Evolutionary conservation across 2,888 invertebrate genomes (phyloP).

Genomic region (Tenthredo scrophulariae): DNA sequence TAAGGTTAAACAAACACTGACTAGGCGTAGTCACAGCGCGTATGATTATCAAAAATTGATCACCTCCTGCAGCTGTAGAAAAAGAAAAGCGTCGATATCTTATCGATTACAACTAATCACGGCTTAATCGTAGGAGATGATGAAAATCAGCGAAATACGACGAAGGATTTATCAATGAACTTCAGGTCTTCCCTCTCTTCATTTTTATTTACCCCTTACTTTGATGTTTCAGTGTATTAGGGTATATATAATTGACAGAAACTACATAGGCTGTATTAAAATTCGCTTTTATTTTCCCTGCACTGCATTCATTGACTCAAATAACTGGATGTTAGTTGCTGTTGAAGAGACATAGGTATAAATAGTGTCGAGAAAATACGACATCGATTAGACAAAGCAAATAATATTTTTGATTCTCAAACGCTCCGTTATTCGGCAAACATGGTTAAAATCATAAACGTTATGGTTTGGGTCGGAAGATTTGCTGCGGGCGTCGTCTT

Average conservation of each 20-base stretch:
- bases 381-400: not conserved
- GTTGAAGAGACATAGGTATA: not conserved
- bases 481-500: constrained; percentile 41
- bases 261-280: not conserved
- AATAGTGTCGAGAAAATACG: not conserved
- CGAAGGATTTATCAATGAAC: constrained; percentile 11
- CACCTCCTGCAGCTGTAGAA: not conserved
- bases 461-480: constrained; percentile 41
- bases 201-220: not conserved
- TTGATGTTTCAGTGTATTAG: not conserved
- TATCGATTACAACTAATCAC: not conserved
- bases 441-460: constrained; percentile 11
- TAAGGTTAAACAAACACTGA: not conserved
- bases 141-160: not conserved
- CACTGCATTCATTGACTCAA: not conserved
- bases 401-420: constrained; percentile 5
- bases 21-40: constrained; percentile 6
- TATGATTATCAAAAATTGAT: constrained; percentile 32
- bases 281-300: not conserved
- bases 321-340: not conserved
- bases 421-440: constrained; percentile 26
- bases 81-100: not conserved
- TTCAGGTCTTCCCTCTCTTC: not conserved
- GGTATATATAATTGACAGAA: not conserved
- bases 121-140: not conserved